Base-by-base conservation (phyloP, 2,797 vertebrate species). In the Gila robusta region DNA sequence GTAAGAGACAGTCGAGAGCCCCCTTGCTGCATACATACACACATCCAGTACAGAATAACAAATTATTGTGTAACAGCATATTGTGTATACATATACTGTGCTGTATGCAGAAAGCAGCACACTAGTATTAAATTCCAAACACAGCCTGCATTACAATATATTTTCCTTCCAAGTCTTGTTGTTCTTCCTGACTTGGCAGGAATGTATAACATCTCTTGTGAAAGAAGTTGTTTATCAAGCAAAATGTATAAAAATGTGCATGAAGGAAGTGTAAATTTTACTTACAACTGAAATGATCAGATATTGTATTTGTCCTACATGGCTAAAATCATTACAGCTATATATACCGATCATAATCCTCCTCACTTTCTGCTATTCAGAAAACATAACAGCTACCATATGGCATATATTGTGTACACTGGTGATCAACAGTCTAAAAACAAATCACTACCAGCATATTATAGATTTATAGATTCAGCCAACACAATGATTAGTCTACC, bases 361-460 rank as follows among this genome's bases (percentile, higher is more conserved):
- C 2, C 37, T 82, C 54, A 72, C 12, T 47, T 62, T 62, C 52
- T 2, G 4, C 54, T 5, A 9, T 44, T 73, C 54, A 73, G 37
- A 72, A 59, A 62, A 19, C 12, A 23, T 6, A 82, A 62, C 19
- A 32, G 37, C 26, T 62, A 56, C 19, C 52, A 82, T 10, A 44
- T 41, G 23, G 37, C 19, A 9, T 16, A 44, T 21, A 19, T 10
- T 44, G 26, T 47, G 8, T 59, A 82, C 5, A 39, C 17, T 8
- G 49, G 10, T 2, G 16, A 19, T 39, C 52, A 44, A 41, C 69
- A 0, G 1, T 21, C 69, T 17, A 52, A 49, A 81, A 69, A 17
- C 64, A 66, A 52, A 69, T 52, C 19, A 82, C 37, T 56, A 52
- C 44, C 44, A 59, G 49, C 32, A 71, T 52, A 52, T 54, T 72